phyloP scores from a whole-genome alignment of 1,140 invertebrate genomes.

The Vanessa tameamea region DNA sequence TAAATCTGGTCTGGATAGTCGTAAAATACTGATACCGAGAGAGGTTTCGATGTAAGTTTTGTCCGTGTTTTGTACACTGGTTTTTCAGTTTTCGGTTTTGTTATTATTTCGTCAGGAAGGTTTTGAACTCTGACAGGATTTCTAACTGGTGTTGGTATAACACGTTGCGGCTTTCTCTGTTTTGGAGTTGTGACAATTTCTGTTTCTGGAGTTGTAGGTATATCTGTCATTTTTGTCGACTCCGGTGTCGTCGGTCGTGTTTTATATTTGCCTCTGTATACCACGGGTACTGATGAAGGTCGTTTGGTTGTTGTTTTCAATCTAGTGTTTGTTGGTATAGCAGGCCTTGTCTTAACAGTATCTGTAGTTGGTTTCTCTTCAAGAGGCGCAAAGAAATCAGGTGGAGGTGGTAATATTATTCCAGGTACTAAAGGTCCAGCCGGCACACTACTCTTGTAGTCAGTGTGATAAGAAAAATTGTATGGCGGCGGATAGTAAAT shows the following conservation, averaged over 20 bases:
- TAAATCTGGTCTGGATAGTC: slow-evolving; percentile 69
- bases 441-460: slow-evolving; percentile 88
- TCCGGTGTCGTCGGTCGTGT: slow-evolving; percentile 70
- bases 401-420: slow-evolving; percentile 92
- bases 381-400: slow-evolving; percentile 89
- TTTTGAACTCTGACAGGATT: slow-evolving; percentile 65
- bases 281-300: slow-evolving; percentile 55
- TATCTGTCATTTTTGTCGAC: slow-evolving; percentile 67
- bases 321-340: slow-evolving; percentile 58
- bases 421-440: slow-evolving; percentile 93
- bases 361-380: slow-evolving; percentile 77
- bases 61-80: slow-evolving; percentile 70
- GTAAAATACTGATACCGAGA: slow-evolving; percentile 73
- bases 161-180: slow-evolving; percentile 63
- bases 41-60: slow-evolving; percentile 76
- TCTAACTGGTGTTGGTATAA: slow-evolving; percentile 55
- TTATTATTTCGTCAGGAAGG: slow-evolving; percentile 59
- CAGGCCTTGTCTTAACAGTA: slow-evolving; percentile 63
- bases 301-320: slow-evolving; percentile 68
- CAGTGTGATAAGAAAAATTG: slow-evolving; percentile 90
- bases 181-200: slow-evolving; percentile 64
- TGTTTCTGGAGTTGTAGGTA: slow-evolving; percentile 59
- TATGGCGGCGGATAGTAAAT: slow-evolving; percentile 94
- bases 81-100: slow-evolving; percentile 71
- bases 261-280: slow-evolving; percentile 73